Evolutionary conservation across 2,797 vertebrate species (phyloP).

Genomic region (Sternotherus odoratus): DNA sequence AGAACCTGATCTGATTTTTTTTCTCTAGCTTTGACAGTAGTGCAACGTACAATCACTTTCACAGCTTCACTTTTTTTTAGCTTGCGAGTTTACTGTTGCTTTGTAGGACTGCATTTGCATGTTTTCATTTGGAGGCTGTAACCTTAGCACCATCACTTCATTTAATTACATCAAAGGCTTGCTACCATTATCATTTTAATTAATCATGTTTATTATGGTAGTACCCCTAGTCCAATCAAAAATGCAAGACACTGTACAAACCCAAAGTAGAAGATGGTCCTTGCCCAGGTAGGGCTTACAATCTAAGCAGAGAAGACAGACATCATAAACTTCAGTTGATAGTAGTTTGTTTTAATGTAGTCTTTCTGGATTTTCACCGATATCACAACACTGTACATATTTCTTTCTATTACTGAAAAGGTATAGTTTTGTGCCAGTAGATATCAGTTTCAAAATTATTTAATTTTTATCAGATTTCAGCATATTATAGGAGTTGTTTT

Average conservation of each 20-base stretch:
- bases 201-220: neutral
- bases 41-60: fast-evolving
- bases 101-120: neutral
- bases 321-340: neutral
- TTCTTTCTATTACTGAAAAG: neutral
- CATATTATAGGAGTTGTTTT: neutral
- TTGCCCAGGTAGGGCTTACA: neutral
- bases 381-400: neutral
- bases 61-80: neutral
- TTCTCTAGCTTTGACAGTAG: neutral
- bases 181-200: neutral
- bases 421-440: neutral
- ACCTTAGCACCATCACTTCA: neutral
- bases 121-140: neutral
- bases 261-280: neutral
- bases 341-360: neutral
- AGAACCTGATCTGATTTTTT: neutral
- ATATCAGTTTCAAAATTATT: neutral
- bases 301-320: neutral
- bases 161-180: neutral
- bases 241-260: neutral
- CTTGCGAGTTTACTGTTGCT: neutral
- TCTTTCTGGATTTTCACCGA: neutral
- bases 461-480: neutral
- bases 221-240: neutral